Percentiles rank a stretch among this genome's conserved stretches.
Evolutionary conservation across 2,888 invertebrate species (phyloP).

Genomic region (Pemphredon lugubris): DNA sequence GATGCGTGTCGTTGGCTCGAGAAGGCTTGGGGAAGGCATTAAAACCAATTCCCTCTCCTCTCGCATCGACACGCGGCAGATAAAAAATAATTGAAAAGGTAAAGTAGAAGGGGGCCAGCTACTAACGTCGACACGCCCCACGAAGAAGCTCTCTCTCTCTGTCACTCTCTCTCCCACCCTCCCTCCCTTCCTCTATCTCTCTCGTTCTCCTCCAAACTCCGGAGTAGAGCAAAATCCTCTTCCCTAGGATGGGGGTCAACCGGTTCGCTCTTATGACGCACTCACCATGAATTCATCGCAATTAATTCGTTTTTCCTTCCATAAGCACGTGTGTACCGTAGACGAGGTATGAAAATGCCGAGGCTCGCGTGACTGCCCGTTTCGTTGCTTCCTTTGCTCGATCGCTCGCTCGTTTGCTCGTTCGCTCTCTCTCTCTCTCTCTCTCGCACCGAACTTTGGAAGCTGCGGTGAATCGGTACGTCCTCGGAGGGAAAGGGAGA

Average conservation of each 20-base stretch:
- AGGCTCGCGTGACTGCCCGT: conserved; percentile 40
- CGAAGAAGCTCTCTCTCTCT: neutral
- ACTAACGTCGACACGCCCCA: conserved; percentile 35
- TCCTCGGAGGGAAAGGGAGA: neutral
- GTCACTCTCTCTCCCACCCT: too few species aligned
- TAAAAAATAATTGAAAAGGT: conserved; percentile 45
- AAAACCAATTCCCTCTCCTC: neutral
- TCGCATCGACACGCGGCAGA: conserved; percentile 8
- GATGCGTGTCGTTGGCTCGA: conserved; percentile 11
- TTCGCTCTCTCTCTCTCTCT: too few species aligned
- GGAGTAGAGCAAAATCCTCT: conserved; percentile 1
- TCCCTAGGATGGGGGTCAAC: conserved; percentile 14
- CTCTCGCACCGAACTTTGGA: conserved; percentile 25
- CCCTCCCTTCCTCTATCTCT: too few species aligned
- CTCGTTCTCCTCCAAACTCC: too few species aligned
- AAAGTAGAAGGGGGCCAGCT: neutral
- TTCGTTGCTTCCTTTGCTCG: too few species aligned
- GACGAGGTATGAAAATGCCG: conserved; percentile 43
- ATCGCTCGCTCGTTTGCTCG: too few species aligned
- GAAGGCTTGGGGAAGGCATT: neutral
- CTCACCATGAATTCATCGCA: conserved; percentile 40
- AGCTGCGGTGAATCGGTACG: conserved; percentile 16
- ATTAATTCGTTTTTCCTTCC: conserved; percentile 55
- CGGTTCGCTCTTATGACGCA: conserved; percentile 29
- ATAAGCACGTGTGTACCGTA: conserved; percentile 23